Evolutionary conservation across 2,113 vertebrate species (phyloP), one percentile per base, ranked within the genome.

Genomic region (Nibea coibor): DNA sequence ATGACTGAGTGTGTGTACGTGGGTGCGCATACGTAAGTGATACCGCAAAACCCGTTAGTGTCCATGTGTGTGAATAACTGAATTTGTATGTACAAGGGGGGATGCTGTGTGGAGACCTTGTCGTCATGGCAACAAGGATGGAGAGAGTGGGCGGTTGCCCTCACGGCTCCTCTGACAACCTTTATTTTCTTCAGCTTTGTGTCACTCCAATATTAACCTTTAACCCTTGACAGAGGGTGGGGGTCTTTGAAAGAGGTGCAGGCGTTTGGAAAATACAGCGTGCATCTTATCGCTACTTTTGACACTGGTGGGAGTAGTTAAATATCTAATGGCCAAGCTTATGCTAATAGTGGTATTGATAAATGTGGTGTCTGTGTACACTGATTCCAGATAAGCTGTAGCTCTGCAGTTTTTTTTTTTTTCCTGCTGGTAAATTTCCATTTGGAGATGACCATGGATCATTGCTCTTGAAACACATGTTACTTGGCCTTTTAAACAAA

Each of bases 61-160:
- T 92, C 87, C 87, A 80, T 92, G 85, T 86, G 87, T 93, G 89
- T 93, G 94, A 93, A 94, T 94, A 94, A 94, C 92, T 92, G 92
- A 94, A 93, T 93, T 92, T 92, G 82, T 93, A 92, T 91, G 93
- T 93, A 82, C 87, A 83, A 82, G 65, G 78, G 79, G 79, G 73
- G 78, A 20, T 83, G 78, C 72, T 24, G 72, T 70, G 79, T 88
- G 85, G 90, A 94, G 88, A 92, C 83, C 72, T 11, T 81, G 93
- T 95, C 93, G 93, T 93, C 90, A 93, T 93, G 88, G 92, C 76
- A 93, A 95, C 93, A 57, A 83, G 73, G 87, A 84, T 75, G 59
- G 87, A 89, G 87, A 78, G 82, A 79, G 92, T 91, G 84, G 93
- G 90, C 67, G 86, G 80, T 79, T 89, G 90, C 89, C 90, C 91